phyloP scores from a whole-genome alignment of 2,888 invertebrate species.

The Lycophotia porphyrea region DNA sequence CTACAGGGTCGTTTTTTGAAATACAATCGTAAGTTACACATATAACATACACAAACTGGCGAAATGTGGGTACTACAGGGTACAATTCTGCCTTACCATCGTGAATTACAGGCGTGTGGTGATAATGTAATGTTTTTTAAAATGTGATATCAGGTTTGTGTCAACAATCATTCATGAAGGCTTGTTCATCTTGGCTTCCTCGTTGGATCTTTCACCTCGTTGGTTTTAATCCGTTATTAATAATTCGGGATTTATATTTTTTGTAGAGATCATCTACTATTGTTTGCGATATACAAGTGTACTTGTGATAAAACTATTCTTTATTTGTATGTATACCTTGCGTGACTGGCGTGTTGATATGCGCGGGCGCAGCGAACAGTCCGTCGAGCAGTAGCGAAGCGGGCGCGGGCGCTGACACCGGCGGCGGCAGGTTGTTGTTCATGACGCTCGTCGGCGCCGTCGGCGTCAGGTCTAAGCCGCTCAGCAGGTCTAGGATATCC shows the following conservation, averaged over 20 bases:
- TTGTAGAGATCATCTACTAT: background rate
- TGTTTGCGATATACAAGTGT: background rate
- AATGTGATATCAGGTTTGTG: background rate
- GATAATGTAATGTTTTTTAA: background rate
- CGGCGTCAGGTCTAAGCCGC: constrained; percentile 91
- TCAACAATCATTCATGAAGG: background rate
- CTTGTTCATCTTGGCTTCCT: background rate
- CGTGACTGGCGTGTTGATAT: constrained; percentile 49
- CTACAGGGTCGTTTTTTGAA: background rate
- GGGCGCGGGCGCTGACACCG: constrained; percentile 69
- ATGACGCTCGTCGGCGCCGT: constrained; percentile 54
- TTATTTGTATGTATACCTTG: constrained; percentile 58
- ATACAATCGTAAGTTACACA: background rate
- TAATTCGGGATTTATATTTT: background rate
- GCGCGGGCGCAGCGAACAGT: constrained; percentile 82
- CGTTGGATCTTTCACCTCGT: too few species aligned
- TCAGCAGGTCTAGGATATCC: constrained; percentile 97
- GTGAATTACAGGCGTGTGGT: background rate
- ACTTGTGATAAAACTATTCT: background rate
- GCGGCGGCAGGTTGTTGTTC: constrained; percentile 65
- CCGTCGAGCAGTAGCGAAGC: constrained; percentile 90
- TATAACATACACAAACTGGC: background rate
- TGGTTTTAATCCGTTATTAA: background rate
- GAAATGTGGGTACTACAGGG: background rate
- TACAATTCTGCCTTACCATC: background rate